Conservation (phyloP, 2,888 invertebrate species). For the Orthosia gothica region DNA sequence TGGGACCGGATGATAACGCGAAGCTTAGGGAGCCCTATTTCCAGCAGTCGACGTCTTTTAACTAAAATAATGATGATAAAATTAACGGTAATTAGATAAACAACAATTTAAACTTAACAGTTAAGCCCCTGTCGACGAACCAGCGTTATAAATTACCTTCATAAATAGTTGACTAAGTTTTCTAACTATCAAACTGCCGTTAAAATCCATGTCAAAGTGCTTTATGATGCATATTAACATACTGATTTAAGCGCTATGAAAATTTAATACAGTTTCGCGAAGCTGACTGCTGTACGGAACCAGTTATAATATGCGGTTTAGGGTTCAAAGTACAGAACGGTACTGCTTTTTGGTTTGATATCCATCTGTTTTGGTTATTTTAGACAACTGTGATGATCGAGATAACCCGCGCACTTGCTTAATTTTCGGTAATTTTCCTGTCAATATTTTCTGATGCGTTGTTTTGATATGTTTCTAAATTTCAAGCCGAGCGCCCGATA, state of each 20-base stretch:
- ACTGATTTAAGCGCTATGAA: constrained; percentile 52
- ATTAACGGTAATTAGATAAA: not conserved
- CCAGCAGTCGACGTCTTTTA: too few relatives aligned
- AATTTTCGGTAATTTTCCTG: not conserved
- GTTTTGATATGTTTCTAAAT: not conserved
- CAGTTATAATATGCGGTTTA: constrained; percentile 3
- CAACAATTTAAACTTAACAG: constrained; percentile 6
- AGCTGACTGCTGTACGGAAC: constrained; percentile 15
- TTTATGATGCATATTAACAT: constrained; percentile 59
- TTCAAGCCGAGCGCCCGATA: not conserved
- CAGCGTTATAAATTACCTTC: constrained; percentile 23
- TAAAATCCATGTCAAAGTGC: constrained; percentile 52
- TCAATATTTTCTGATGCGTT: not conserved
- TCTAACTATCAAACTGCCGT: constrained; percentile 49
- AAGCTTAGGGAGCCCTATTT: too few relatives aligned
- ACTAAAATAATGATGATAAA: too few relatives aligned
- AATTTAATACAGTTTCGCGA: constrained; percentile 32
- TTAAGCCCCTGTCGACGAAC: not conserved
- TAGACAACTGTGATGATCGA: not conserved
- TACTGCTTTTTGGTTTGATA: not conserved
- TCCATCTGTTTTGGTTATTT: not conserved
- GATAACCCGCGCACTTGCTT: not conserved
- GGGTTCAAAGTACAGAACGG: not conserved
- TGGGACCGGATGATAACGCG: too few relatives aligned
- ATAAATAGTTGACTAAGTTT: constrained; percentile 53